Base-by-base conservation (phyloP, 2,797 vertebrate species). In the Pagetopsis macropterus region DNA sequence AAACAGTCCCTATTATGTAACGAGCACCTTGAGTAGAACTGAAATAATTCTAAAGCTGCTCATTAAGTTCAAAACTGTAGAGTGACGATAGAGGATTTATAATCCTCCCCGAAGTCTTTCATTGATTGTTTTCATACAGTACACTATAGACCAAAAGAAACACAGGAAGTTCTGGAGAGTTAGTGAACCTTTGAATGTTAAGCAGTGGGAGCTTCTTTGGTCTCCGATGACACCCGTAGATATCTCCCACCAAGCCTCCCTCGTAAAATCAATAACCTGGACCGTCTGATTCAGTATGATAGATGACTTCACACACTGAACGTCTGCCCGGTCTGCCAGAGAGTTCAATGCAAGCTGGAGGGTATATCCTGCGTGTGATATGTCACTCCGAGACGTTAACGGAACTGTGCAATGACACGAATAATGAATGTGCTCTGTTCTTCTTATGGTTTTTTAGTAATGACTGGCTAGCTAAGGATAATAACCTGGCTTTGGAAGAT, bases 221-320 rank as follows among this genome's bases (percentile, higher is more conserved):
- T 78, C 81, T 76, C 78, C 56, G 72, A 81, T 82, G 74, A 60
- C 50, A 69, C 66, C 75, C 9, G 50, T 33, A 75, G 88, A 69
- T 65, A 59, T 79, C 78, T 72, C 75, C 66, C 72, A 59, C 75
- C 70, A 71, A 75, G 71, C 65, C 21, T 50, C 61, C 58, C n/a
- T 56, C 65, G 33, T 76, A 73, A 87, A 89, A 90, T 91, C 90
- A 78, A 90, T 89, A 89, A 71, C 56, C 37, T 62, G 70, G 79
- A 70, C 72, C 52, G 19, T 68, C 73, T 79, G 73, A 75, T 75
- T 80, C 58, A 54, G 54, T 54, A 57, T 77, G 84, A 90, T 69
- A 49, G 55, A 88, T 13, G n/a, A 59, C 69, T 82, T 79, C 78
- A 83, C 76, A 60, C 37, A 10, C 46, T 9, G 55, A 55, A 43